Evolutionary conservation across 2,888 invertebrate species (phyloP).

Genomic region (Portevinia maculata): DNA sequence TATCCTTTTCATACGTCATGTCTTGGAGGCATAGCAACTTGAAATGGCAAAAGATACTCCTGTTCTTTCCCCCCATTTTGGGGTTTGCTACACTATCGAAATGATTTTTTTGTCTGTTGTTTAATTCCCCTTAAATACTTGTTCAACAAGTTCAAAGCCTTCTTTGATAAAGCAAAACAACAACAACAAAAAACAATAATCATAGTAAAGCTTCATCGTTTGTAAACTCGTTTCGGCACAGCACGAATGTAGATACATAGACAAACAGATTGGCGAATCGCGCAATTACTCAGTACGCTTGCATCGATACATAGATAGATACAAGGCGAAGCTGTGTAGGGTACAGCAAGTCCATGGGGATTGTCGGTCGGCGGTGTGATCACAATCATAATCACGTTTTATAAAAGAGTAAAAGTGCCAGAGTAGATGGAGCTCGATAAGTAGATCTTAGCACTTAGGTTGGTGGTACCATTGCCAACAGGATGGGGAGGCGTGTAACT

Average conservation of each 20-base stretch:
- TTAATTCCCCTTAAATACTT: conserved; percentile 58
- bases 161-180: conserved; percentile 38
- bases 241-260: conserved; percentile 37
- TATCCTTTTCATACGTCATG: conserved; percentile 67
- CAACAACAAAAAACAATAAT: conserved; percentile 12
- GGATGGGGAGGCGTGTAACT: conserved; percentile 22
- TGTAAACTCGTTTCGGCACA: conserved; percentile 36
- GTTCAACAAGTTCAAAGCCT: conserved; percentile 72
- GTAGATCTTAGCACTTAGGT: conserved; percentile 41
- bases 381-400: conserved; percentile 65
- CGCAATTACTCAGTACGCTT: conserved; percentile 39
- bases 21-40: conserved; percentile 52
- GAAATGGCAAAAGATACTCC: conserved; percentile 22
- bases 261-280: conserved; percentile 60
- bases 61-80: conserved; percentile 36
- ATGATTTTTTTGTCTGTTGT: conserved; percentile 13
- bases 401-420: conserved; percentile 69
- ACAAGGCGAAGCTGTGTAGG: neutral
- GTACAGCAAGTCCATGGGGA: neutral
- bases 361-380: conserved; percentile 29
- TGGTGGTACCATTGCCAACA: conserved; percentile 30
- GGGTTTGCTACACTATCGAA: conserved; percentile 46
- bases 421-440: conserved; percentile 61
- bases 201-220: conserved; percentile 46
- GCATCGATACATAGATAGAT: conserved; percentile 31